Conservation (phyloP, 2,888 invertebrate genomes). For the Antheraea assamensis region DNA sequence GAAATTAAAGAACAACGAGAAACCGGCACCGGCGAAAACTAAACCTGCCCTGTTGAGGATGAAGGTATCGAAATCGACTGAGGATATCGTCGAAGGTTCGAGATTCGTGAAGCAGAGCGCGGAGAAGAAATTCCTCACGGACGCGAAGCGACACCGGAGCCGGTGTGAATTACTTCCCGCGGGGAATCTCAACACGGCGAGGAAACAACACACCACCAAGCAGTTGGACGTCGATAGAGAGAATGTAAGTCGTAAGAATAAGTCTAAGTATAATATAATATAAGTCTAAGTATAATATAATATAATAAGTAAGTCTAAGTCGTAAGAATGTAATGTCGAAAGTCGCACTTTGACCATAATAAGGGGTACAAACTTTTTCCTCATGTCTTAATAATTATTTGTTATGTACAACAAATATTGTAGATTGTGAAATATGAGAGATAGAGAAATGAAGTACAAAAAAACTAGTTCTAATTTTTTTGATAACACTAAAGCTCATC, state of each 20-base stretch:
- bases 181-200: conserved; percentile 45
- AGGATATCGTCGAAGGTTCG: conserved; percentile 38
- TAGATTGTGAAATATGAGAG: no score
- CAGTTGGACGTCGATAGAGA: conserved; percentile 70
- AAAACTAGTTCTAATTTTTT: no score
- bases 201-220: conserved; percentile 40
- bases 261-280: no score
- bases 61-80: conserved; percentile 40
- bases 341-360: no score
- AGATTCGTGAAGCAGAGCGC: conserved; percentile 47
- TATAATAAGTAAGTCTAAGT: no score
- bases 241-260: conserved; percentile 76
- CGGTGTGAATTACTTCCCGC: conserved; percentile 29
- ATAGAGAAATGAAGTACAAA: no score
- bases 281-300: no score
- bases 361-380: no score
- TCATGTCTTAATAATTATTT: no score
- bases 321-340: no score
- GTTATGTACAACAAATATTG: no score
- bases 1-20: conserved; percentile 18
- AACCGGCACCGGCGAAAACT: conserved; percentile 34
- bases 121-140: conserved; percentile 53
- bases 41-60: conserved; percentile 48
- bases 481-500: no score
- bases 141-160: conserved; percentile 47